Evolutionary conservation across 2,888 invertebrate species (phyloP), one percentile per base, ranked within the genome.

Genomic region (Nipponacmea schrenckii): DNA sequence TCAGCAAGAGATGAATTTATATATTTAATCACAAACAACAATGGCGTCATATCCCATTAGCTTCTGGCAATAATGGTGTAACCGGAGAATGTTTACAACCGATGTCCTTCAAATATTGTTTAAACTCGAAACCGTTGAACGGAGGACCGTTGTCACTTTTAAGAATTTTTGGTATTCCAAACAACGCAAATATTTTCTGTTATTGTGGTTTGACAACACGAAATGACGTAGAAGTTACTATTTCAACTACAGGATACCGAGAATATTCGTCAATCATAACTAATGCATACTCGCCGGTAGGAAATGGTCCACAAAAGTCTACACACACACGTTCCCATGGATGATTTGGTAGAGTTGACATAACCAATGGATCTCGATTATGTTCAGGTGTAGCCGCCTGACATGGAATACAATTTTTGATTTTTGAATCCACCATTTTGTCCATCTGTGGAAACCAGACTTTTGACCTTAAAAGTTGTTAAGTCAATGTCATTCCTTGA

Each of bases 361-460:
- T 72, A 7, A 31, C 31, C 26, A 68, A 27, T 1, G 71, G 71
- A 20, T 71, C 71, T n/a, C 17, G 46, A 15, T 66, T 66, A 48
- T 65, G 50, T 3, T 68, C 70, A 45, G 70, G 69, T 17, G 69
- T 64, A 3, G 73, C 66, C 45, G 75, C 73, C 56, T 74, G 69
- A 50, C 77, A 79, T 20, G 79, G 76, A 44, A 77, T 69, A 48
- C 77, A 79, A n/a, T 64, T 62, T 64, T 68, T 72, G 20, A 45
- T 45, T 48, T 46, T 24, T 8, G 44, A 15, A 20, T n/a, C 46
- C 15, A 77, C 79, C 65, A 74, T 46, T 62, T 69, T 65, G 70
- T 81, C 78, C 12, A 80, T 77, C 10, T 72, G 70, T 31, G 79
- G 76, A 62, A 81, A 83, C 79, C 77, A 83, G 4, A 81, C 79